phyloP scores from a whole-genome alignment of 1,140 invertebrate species.

The Drosophila bocki region DNA sequence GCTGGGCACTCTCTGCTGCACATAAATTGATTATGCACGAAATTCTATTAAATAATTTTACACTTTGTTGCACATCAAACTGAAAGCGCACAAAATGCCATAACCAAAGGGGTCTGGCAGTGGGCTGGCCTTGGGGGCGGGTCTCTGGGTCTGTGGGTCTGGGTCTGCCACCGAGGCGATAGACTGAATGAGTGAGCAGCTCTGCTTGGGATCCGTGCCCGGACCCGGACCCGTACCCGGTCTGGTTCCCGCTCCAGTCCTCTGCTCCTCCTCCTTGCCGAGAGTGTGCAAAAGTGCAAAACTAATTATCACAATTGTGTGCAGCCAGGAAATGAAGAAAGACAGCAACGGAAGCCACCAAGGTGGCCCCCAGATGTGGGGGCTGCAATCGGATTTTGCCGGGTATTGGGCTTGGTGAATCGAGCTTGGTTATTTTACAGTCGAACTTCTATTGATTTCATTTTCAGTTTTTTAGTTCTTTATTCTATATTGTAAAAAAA shows the following conservation, averaged over 20 bases:
- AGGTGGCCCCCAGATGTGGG: slow-evolving; percentile 56
- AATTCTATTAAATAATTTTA: slow-evolving; percentile 84
- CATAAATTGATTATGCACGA: slow-evolving; percentile 84
- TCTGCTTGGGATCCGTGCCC: slow-evolving; percentile 22
- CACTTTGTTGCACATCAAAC: slow-evolving; percentile 83
- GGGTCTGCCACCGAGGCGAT: slow-evolving; percentile 23
- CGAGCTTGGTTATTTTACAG: slow-evolving; percentile 12
- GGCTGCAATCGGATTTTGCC: slow-evolving; percentile 31
- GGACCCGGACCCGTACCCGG: slow-evolving; percentile 2
- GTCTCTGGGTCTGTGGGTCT: slow-evolving; percentile 8
- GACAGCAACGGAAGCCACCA: slow-evolving; percentile 82
- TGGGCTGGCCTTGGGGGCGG: slow-evolving; percentile 22
- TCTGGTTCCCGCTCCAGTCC: background rate
- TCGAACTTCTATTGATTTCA: background rate
- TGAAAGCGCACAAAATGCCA: slow-evolving; percentile 74
- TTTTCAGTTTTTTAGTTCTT: background rate
- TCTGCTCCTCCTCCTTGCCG: background rate
- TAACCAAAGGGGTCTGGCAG: slow-evolving; percentile 46
- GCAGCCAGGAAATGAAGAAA: slow-evolving; percentile 80
- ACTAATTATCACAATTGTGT: slow-evolving; percentile 84
- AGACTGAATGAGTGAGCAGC: slow-evolving; percentile 46
- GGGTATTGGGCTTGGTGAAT: slow-evolving; percentile 19
- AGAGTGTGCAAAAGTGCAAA: slow-evolving; percentile 75
- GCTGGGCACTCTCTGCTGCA: slow-evolving; percentile 63
- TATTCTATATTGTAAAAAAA: background rate